A percentile compares a stretch with the other conserved stretches of the same genome.
These are phyloP conservation scores for Rhinoraja longicauda DNA, from an alignment of 2,797 vertebrate genomes.

Conservation along the genomic window DNA sequence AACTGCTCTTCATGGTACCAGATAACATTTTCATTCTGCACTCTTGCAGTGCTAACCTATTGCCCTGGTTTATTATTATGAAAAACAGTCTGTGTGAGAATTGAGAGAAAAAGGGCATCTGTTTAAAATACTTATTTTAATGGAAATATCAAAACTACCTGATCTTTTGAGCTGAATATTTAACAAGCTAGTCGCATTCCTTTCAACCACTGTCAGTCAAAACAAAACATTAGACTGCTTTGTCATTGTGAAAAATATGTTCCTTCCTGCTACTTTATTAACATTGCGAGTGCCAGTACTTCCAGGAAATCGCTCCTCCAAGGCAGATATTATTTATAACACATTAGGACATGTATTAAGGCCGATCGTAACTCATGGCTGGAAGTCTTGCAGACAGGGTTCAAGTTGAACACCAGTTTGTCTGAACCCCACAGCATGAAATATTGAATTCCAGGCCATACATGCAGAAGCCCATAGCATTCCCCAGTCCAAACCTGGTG, in stretches of 20 bases:
- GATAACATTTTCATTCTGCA: background rate
- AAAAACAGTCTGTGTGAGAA: background rate
- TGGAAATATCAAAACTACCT: background rate
- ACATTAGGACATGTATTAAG: background rate
- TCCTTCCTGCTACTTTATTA: background rate
- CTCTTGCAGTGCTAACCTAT: background rate
- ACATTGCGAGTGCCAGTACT: background rate
- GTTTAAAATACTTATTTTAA: constrained; percentile 4
- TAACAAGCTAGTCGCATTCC: background rate
- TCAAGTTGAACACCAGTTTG: background rate
- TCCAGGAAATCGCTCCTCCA: background rate
- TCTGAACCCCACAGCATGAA: background rate
- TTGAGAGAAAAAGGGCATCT: background rate
- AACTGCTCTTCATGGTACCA: background rate
- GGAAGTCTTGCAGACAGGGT: too few relatives aligned
- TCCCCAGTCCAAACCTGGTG: background rate
- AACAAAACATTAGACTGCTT: background rate
- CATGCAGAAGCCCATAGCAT: too few relatives aligned
- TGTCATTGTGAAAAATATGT: background rate
- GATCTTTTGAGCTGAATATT: background rate
- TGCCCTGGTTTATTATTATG: background rate
- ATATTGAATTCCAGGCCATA: background rate
- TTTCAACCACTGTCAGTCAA: background rate
- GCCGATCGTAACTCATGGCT: background rate
- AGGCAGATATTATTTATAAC: background rate